A percentile compares a stretch with the other conserved stretches of the same genome.
Evolutionary conservation across 1,140 invertebrate genomes (phyloP).

Genomic region (Polypedilum pembai): DNA sequence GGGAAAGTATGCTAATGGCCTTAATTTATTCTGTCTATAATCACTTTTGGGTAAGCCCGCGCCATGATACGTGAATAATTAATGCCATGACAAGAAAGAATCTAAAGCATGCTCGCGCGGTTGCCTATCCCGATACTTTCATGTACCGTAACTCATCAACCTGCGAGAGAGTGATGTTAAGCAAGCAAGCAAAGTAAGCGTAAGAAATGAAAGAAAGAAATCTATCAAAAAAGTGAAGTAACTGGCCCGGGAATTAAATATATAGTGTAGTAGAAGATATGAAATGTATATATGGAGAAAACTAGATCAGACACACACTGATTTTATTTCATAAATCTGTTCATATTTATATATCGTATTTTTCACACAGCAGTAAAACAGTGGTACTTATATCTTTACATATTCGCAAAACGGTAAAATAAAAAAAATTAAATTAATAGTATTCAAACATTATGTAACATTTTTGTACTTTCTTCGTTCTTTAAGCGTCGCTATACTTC

Average conservation of each 20-base stretch:
- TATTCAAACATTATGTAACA: constrained; percentile 1
- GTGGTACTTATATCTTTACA: background rate
- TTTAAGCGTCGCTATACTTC: background rate
- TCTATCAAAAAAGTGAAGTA: constrained; percentile 15
- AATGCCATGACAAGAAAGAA: too few relatives aligned
- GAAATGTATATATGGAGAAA: background rate
- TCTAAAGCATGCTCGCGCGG: too few relatives aligned
- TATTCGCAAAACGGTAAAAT: background rate
- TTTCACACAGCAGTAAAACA: background rate
- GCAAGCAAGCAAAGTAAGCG: background rate
- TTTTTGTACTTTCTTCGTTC: background rate
- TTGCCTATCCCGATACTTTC: background rate
- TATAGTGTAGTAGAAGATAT: background rate
- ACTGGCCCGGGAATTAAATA: constrained; percentile 4
- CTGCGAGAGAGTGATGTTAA: background rate
- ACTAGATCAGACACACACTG: constrained; percentile 10
- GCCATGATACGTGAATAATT: too few relatives aligned
- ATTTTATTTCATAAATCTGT: constrained; percentile 4
- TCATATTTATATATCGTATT: background rate
- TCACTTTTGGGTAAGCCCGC: too few relatives aligned
- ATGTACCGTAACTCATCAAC: constrained; percentile 11
- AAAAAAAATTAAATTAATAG: background rate
- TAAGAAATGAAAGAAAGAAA: constrained; percentile 2
- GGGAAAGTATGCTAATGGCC: constrained; percentile 16
- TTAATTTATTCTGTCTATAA: background rate